Conservation (phyloP, 2,888 invertebrate genomes). For the Theretra japonica region DNA sequence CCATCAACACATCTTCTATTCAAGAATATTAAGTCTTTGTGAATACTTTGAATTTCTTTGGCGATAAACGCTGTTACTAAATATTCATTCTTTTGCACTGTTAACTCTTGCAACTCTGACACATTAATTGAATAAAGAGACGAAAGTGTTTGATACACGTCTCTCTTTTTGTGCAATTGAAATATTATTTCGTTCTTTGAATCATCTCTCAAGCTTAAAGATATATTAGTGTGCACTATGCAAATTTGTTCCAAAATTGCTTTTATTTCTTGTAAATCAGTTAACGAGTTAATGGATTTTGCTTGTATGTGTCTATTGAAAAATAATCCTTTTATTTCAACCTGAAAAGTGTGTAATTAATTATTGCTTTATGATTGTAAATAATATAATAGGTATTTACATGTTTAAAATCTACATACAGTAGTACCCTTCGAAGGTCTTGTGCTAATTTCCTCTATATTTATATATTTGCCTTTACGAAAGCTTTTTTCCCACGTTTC, state of each 20-base stretch:
- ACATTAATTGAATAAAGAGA: slow-evolving; percentile 63
- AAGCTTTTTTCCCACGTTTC: slow-evolving; percentile 86
- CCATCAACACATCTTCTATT: slow-evolving; percentile 85
- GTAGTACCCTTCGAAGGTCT: slow-evolving; percentile 90
- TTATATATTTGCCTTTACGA: slow-evolving; percentile 72
- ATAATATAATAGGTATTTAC: not conserved
- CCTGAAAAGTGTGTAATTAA: slow-evolving; percentile 52
- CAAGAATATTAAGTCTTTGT: slow-evolving; percentile 85
- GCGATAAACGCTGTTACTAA: slow-evolving; percentile 85
- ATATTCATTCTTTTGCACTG: slow-evolving; percentile 74
- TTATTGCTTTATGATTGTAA: not conserved
- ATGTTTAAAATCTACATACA: slow-evolving; percentile 56
- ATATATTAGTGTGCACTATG: slow-evolving; percentile 87
- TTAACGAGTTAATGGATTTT: slow-evolving; percentile 76
- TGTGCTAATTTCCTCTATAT: slow-evolving; percentile 55
- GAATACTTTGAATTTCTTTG: slow-evolving; percentile 53
- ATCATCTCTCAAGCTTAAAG: slow-evolving; percentile 89
- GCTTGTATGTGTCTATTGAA: slow-evolving; percentile 86
- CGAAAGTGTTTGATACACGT: slow-evolving; percentile 80
- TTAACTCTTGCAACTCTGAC: slow-evolving; percentile 66
- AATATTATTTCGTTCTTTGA: slow-evolving; percentile 83
- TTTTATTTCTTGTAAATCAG: slow-evolving; percentile 86
- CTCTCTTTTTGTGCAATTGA: slow-evolving; percentile 83
- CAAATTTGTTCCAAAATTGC: slow-evolving; percentile 85
- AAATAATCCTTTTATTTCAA: slow-evolving; percentile 87